These are phyloP conservation scores for Agriotes lineatus DNA, from an alignment of 2,888 invertebrate genomes.

Conservation along the genomic window DNA sequence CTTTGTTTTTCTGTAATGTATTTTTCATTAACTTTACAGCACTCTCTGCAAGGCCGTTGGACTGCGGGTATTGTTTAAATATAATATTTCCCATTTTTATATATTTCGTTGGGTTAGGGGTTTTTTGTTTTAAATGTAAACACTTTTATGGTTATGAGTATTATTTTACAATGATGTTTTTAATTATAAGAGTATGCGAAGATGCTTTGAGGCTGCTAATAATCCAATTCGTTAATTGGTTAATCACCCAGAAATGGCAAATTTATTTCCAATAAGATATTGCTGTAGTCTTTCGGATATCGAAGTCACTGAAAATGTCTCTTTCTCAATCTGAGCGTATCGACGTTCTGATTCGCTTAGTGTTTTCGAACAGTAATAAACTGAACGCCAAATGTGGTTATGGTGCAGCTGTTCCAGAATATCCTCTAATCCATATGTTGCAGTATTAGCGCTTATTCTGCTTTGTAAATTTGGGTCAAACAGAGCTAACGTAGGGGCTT, in stretches of 20 bases:
- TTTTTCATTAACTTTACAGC: no score
- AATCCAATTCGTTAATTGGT: constrained; percentile 57
- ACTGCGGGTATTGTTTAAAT: no score
- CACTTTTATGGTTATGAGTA: no score
- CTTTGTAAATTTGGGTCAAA: neutral
- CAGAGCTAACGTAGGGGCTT: no score
- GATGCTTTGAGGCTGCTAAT: no score
- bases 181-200: no score
- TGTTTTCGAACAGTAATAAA: constrained; percentile 58
- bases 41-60: no score
- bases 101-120: no score
- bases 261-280: constrained; percentile 53
- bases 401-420: neutral
- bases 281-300: constrained; percentile 57
- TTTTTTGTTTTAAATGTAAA: no score
- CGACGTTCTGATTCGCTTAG: constrained; percentile 54
- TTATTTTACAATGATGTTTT: no score
- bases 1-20: no score
- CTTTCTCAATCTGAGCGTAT: constrained; percentile 62
- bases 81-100: no score
- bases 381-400: constrained; percentile 46
- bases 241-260: constrained; percentile 57
- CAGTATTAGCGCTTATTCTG: neutral
- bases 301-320: constrained; percentile 57
- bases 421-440: neutral